phyloP scores from a whole-genome alignment of 2,888 invertebrate species.

The Itoplectis maculator region DNA sequence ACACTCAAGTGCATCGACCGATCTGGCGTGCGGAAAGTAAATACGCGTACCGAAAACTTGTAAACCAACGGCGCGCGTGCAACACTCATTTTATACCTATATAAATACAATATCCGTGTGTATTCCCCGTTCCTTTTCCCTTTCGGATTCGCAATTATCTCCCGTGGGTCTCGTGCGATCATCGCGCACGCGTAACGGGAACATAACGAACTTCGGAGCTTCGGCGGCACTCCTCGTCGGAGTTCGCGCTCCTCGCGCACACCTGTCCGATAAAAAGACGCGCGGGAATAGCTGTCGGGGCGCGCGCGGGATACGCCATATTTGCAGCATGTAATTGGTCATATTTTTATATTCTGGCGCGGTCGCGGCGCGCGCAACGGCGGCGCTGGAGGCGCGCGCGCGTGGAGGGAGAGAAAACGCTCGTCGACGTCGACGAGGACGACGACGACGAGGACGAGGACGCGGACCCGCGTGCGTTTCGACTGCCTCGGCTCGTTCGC shows the following conservation, averaged over 20 bases:
- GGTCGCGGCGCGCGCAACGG: conserved; percentile 50
- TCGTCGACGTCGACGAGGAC: conserved; percentile 1
- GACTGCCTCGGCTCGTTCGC: conserved; percentile 58
- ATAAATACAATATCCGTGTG: neutral
- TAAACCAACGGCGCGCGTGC: conserved; percentile 19
- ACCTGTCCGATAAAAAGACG: conserved; percentile 71
- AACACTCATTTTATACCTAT: neutral
- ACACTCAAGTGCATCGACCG: conserved; percentile 49
- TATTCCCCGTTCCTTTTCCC: conserved; percentile 50
- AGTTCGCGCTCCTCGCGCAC: conserved; percentile 37
- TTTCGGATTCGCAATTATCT: conserved; percentile 60
- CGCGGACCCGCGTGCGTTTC: conserved; percentile 52
- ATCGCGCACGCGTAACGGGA: conserved; percentile 48
- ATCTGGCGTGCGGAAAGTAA: conserved; percentile 20
- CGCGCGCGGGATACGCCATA: conserved; percentile 78
- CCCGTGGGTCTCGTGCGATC: conserved; percentile 31
- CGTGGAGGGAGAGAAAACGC: conserved; percentile 22
- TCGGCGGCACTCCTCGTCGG: conserved; percentile 46
- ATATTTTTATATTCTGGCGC: conserved; percentile 77
- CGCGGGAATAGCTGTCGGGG: conserved; percentile 63
- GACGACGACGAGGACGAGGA: neutral
- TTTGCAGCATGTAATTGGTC: conserved; percentile 82
- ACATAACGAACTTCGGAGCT: conserved; percentile 57
- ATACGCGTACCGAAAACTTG: conserved; percentile 27
- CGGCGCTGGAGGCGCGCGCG: conserved; percentile 52